A percentile compares a stretch with the other conserved stretches of the same genome.
Evolutionary conservation across 2,888 invertebrate genomes (phyloP).

Genomic region (Vanessa cardui): DNA sequence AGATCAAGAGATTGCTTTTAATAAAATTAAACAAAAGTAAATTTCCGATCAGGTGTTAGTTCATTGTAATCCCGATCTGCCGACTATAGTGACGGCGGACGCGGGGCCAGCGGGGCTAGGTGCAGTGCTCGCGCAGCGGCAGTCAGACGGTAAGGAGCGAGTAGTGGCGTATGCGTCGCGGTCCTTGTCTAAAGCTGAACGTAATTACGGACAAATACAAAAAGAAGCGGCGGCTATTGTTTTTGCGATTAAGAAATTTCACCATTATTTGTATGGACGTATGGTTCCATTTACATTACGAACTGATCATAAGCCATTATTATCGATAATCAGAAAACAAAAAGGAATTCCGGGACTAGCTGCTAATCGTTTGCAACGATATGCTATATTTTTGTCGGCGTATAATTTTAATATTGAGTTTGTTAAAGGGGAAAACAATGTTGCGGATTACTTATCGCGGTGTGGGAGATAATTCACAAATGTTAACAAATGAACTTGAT

Average conservation of each 20-base stretch:
- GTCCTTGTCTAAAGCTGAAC: too few relatives aligned
- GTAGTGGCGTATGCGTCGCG: too few relatives aligned
- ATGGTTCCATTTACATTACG: constrained; percentile 29
- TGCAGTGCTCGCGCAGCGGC: too few relatives aligned
- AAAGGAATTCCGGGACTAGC: constrained; percentile 34
- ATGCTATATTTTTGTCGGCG: too few relatives aligned
- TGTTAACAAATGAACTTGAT: neutral
- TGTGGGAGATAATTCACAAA: constrained; percentile 6
- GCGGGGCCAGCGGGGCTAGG: too few relatives aligned
- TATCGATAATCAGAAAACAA: constrained; percentile 34
- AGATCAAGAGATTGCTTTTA: constrained; percentile 17
- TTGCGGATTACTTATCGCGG: too few relatives aligned
- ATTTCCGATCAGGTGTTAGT: constrained; percentile 23
- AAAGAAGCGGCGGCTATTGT: constrained; percentile 34
- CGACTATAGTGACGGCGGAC: too few relatives aligned
- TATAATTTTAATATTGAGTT: too few relatives aligned
- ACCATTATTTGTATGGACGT: constrained; percentile 39
- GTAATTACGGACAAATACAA: constrained; percentile 39
- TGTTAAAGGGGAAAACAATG: too few relatives aligned
- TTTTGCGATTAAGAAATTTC: constrained; percentile 36
- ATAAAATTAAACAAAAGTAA: constrained; percentile 21
- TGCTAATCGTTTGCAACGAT: constrained; percentile 35
- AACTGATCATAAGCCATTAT: constrained; percentile 37
- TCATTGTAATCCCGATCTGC: too few relatives aligned
- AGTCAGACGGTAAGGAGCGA: too few relatives aligned